Evolutionary conservation across 1,140 invertebrate species (phyloP).

Genomic region (Stenopsyche tienmushanensis): DNA sequence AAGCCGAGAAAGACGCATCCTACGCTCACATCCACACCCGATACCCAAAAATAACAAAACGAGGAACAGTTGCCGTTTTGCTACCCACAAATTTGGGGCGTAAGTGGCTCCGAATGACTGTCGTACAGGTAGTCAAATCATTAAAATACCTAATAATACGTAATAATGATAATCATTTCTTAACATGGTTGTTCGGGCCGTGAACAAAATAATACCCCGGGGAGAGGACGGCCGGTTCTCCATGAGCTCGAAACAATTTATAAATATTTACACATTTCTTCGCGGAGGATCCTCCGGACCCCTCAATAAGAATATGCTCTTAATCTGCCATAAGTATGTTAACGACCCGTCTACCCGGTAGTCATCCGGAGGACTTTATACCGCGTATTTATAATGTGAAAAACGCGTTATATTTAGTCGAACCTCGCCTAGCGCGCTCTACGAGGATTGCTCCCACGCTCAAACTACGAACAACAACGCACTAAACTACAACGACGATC

Average conservation of each 20-base stretch:
- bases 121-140: conserved; percentile 37
- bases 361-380: too few species aligned
- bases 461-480: too few species aligned
- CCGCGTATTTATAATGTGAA: too few species aligned
- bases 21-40: too few species aligned
- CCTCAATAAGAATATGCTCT: neutral
- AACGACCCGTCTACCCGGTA: too few species aligned
- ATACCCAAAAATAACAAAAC: neutral
- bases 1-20: too few species aligned
- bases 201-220: conserved; percentile 29
- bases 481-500: too few species aligned
- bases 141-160: conserved; percentile 42
- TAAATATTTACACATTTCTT: conserved; percentile 40
- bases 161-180: conserved; percentile 40
- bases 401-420: too few species aligned
- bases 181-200: conserved; percentile 31
- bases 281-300: too few species aligned
- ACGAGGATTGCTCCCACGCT: too few species aligned
- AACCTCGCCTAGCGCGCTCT: too few species aligned
- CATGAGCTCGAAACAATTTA: conserved; percentile 11
- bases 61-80: conserved; percentile 3
- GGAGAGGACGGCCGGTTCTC: conserved; percentile 9
- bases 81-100: conserved; percentile 10
- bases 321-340: conserved; percentile 2
- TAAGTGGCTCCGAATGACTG: conserved; percentile 18